Evolutionary conservation across 2,113 vertebrate species (phyloP).

Genomic region (Pelodiscus sinensis): DNA sequence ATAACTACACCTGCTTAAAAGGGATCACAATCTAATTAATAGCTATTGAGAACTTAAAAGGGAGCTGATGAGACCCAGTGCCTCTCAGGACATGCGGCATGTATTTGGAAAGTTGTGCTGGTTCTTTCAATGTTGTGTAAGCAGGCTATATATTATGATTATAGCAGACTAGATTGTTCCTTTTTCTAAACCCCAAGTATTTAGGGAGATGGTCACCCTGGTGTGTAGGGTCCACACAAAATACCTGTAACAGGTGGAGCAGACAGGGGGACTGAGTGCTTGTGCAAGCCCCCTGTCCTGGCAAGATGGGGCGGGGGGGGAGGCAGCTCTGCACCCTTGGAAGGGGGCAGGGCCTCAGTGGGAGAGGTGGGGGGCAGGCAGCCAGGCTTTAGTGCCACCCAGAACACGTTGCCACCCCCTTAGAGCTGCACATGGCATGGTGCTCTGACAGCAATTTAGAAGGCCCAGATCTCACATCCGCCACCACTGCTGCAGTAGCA

Average conservation of each 20-base stretch:
- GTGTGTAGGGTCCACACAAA: not conserved
- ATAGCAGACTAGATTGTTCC: not conserved
- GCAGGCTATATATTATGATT: not conserved
- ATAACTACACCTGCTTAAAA: not conserved
- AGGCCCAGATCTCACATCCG: too few relatives aligned
- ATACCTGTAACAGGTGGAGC: not conserved
- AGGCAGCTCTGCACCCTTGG: too few relatives aligned
- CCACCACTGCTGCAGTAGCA: too few relatives aligned
- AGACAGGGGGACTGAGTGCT: too few relatives aligned
- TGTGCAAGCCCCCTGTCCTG: too few relatives aligned
- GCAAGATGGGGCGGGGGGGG: too few relatives aligned
- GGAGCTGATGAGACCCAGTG: not conserved
- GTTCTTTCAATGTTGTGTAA: not conserved
- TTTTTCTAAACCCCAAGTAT: not conserved
- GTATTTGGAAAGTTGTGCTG: not conserved
- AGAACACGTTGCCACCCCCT: too few relatives aligned
- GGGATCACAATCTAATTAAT: fast-evolving
- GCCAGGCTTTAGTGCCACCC: too few relatives aligned
- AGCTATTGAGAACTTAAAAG: not conserved
- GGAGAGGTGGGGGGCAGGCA: too few relatives aligned
- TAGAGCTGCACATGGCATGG: too few relatives aligned
- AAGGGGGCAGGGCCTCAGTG: too few relatives aligned
- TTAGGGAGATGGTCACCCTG: not conserved
- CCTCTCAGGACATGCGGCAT: not conserved
- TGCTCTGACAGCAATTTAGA: too few relatives aligned